Base-by-base conservation (phyloP, 2,888 invertebrate species). In the Caenorhabditis sp. region DNA sequence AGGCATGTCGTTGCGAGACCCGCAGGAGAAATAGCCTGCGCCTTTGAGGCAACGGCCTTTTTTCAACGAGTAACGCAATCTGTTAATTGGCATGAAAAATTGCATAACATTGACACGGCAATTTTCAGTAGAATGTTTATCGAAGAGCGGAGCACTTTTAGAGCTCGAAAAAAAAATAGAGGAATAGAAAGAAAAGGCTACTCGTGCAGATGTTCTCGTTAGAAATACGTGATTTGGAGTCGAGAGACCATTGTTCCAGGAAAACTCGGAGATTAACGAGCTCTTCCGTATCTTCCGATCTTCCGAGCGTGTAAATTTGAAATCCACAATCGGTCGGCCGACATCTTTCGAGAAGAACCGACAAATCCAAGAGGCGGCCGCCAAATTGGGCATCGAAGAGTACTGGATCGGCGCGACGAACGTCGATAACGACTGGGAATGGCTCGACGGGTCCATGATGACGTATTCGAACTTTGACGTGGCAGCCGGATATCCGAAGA, bases 231-330 rank as follows among this genome's bases (percentile, higher is more conserved):
- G 30, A 30, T 30, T 30, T 30, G 30, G 30, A 7, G 30, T 30
- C 30, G 30, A 30, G 9, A 30, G 30, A 9, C 87, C 97, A 15
- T 91, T 98, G 59, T 98, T 99, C 91, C 95, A 96, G 53, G 98
- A 98, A 32, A 98, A 99, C 91, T 97, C 96, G 61, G 99, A 99
- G 92, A 96, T 96, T 87, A 98, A 99, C 91, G 98, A 99, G 90
- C 91, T 99, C 59, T 99, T 96, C 91, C 93, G 95, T 89, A 95
- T 99, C 90, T 99, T 99, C 71, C 87, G 95, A 84, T 52, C 15
- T 63, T 53, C 24, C 63, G 26, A 15, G 24, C 27, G 2, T 26
- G 11, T 17, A 15, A 30, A 20, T 32, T 58, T 46, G 15, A 20
- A 59, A 26, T 46, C 46, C 30, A 9, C 30, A n/a, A 43, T 70